Percentiles rank a stretch among this genome's conserved stretches.
These are phyloP conservation scores for Setophaga petechia DNA, from an alignment of 2,113 vertebrate species.

Conservation along the genomic window DNA sequence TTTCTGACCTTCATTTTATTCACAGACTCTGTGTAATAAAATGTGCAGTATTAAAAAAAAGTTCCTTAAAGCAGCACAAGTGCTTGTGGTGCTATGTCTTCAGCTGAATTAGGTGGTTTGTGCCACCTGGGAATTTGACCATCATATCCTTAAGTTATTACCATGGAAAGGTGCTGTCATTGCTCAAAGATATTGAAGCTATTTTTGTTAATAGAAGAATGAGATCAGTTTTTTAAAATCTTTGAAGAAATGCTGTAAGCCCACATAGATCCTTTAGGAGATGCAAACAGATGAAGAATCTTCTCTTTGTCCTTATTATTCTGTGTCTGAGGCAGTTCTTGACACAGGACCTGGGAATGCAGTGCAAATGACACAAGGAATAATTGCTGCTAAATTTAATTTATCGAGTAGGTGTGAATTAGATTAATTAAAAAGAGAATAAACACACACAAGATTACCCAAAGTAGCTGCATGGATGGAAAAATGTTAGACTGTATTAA, in stretches of 20 bases:
- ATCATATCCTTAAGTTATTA: background rate
- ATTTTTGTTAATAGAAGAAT: background rate
- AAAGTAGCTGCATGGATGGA: background rate
- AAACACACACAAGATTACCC: constrained; percentile 6
- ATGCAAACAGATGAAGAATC: background rate
- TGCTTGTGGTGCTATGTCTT: background rate
- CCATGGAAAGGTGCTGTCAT: background rate
- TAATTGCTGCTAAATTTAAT: constrained; percentile 5
- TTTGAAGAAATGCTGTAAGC: background rate
- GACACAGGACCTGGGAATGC: background rate
- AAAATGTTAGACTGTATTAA: background rate
- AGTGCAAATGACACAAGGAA: background rate
- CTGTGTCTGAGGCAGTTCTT: background rate
- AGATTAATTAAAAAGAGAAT: background rate
- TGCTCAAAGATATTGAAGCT: background rate
- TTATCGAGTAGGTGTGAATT: constrained; percentile 1
- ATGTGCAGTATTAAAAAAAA: constrained; percentile 7
- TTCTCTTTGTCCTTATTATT: background rate
- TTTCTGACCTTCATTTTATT: constrained; percentile 62
- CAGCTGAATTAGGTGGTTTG: background rate
- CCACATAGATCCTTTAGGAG: background rate
- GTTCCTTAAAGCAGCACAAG: background rate
- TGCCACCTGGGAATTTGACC: background rate
- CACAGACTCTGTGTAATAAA: constrained; percentile 12
- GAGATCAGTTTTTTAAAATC: background rate